These are phyloP conservation scores for Talpa occidentalis DNA, from an alignment of 2,113 vertebrate species.

Conservation along the genomic window DNA sequence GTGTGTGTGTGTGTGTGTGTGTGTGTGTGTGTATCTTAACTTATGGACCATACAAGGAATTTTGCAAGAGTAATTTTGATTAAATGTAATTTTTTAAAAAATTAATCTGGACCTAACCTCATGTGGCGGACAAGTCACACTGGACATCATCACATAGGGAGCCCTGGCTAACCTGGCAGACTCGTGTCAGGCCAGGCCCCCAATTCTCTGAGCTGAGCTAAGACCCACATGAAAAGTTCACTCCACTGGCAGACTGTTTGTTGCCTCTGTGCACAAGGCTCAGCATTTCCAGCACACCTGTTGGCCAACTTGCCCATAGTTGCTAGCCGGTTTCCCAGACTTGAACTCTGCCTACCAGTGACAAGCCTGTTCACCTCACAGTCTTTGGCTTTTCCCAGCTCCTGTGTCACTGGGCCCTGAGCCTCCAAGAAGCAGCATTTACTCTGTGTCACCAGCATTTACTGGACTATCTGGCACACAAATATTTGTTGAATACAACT, in stretches of 20 bases:
- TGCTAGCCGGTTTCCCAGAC: neutral
- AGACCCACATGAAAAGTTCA: neutral
- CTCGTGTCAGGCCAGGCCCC: neutral
- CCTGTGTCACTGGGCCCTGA: too few species aligned
- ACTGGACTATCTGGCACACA: neutral
- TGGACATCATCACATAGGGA: neutral
- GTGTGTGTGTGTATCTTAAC: neutral
- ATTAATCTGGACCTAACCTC: neutral
- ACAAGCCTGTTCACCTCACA: neutral
- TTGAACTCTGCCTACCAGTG: neutral
- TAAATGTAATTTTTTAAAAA: neutral
- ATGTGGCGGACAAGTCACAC: neutral
- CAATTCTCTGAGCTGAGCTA: neutral
- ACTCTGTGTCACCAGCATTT: neutral
- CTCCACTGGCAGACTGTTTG: neutral
- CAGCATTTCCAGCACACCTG: neutral
- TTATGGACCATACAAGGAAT: neutral
- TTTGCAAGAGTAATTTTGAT: neutral
- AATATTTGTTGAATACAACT: neutral
- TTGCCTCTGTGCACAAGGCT: rapidly evolving
- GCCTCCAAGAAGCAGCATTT: neutral
- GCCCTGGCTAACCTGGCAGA: neutral
- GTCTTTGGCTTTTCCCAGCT: neutral
- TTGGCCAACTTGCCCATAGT: neutral
- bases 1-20: neutral